phyloP scores from a whole-genome alignment of 2,888 invertebrate genomes.

The Pharmacophagus antenor region DNA sequence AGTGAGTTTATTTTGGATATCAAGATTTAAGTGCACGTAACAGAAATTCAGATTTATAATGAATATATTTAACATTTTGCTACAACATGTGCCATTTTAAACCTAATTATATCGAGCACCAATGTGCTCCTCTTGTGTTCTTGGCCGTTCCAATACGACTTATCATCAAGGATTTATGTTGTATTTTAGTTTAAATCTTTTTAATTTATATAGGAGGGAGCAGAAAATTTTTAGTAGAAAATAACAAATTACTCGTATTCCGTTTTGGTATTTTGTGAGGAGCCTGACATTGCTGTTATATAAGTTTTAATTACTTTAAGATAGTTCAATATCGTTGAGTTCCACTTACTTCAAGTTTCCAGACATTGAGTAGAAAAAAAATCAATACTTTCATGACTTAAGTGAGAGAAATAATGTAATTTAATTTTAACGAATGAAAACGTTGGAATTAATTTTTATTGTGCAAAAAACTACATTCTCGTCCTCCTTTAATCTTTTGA shows the following conservation, averaged over 20 bases:
- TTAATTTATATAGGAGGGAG: background rate
- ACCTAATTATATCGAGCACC: too few relatives aligned
- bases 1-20: background rate
- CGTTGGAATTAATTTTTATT: too few relatives aligned
- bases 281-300: background rate
- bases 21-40: background rate
- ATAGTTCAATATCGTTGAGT: background rate
- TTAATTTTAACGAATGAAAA: too few relatives aligned
- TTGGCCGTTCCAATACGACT: too few relatives aligned
- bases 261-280: background rate
- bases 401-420: too few relatives aligned
- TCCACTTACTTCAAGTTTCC: background rate
- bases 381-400: background rate
- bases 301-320: constrained; percentile 9
- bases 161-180: too few relatives aligned
- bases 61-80: too few relatives aligned
- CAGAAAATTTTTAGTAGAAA: background rate
- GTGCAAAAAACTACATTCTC: too few relatives aligned
- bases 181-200: too few relatives aligned
- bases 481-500: too few relatives aligned
- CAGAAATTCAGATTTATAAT: background rate
- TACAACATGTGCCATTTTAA: background rate
- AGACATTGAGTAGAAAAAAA: background rate
- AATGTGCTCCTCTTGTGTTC: too few relatives aligned
- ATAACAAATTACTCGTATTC: background rate